phyloP scores from a whole-genome alignment of 2,888 invertebrate species.

The Eilema griseolum region DNA sequence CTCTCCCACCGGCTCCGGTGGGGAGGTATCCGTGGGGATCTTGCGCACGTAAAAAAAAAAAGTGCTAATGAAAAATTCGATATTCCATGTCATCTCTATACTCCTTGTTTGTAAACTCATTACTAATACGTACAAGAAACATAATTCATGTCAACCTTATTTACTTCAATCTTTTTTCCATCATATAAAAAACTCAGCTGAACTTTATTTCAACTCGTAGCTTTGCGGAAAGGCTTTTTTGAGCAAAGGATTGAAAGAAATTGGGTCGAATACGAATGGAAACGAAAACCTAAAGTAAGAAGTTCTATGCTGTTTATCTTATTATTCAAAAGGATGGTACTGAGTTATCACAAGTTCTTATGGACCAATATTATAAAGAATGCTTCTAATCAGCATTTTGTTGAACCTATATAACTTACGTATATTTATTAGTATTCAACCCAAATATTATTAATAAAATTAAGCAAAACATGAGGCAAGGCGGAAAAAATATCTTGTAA shows the following conservation, averaged over 20 bases:
- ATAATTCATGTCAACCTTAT: slow-evolving; percentile 1
- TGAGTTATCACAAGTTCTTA: slow-evolving; percentile 2
- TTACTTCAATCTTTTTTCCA: background rate
- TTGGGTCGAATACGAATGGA: slow-evolving; percentile 28
- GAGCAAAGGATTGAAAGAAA: slow-evolving; percentile 37
- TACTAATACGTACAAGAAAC: background rate
- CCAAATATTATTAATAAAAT: too few species aligned
- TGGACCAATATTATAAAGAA: background rate
- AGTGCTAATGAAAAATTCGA: too few species aligned
- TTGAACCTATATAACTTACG: background rate
- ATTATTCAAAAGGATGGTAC: background rate
- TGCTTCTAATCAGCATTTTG: background rate
- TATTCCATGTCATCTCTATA: background rate
- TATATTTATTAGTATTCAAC: too few species aligned
- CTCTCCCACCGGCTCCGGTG: too few species aligned
- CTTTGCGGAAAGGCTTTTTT: slow-evolving; percentile 22
- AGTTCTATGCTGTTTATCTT: slow-evolving; percentile 14
- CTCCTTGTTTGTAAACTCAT: background rate
- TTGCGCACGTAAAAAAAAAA: too few species aligned
- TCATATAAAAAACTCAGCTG: slow-evolving; percentile 16
- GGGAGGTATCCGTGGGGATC: too few species aligned
- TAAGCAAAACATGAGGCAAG: too few species aligned
- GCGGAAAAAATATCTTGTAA: too few species aligned
- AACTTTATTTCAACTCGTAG: slow-evolving; percentile 28
- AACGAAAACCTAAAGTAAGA: slow-evolving; percentile 9